Conservation (phyloP, 1,140 invertebrate species). For the Drosophila simulans region DNA sequence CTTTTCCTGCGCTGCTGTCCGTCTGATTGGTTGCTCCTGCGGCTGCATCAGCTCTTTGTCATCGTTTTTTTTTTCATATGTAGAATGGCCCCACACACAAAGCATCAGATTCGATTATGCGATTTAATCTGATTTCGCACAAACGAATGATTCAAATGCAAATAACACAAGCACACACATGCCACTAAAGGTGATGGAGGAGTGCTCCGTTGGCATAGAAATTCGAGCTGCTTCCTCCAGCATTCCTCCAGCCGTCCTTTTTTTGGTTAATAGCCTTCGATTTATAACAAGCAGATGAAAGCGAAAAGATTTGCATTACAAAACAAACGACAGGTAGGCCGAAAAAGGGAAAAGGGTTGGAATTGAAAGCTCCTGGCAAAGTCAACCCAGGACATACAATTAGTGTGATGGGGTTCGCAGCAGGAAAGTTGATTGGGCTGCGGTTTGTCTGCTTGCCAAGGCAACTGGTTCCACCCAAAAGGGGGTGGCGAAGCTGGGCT, state of each 20-base stretch:
- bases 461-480: conserved; percentile 14
- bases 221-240: conserved; percentile 39
- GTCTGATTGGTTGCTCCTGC: conserved; percentile 52
- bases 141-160: conserved; percentile 83
- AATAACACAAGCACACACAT: conserved; percentile 54
- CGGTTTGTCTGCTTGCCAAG: conserved; percentile 53
- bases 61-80: conserved; percentile 54
- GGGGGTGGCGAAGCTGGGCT: conserved; percentile 15
- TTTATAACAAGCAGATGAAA: conserved; percentile 82
- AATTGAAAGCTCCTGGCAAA: conserved; percentile 19
- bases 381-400: conserved; percentile 52
- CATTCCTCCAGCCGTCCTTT: background rate
- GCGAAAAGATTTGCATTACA: conserved; percentile 81
- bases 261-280: conserved; percentile 77
- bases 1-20: conserved; percentile 41
- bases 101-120: conserved; percentile 80
- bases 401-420: conserved; percentile 57
- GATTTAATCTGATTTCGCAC: conserved; percentile 83
- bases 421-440: conserved; percentile 58
- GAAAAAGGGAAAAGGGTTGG: conserved; percentile 12
- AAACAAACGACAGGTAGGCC: conserved; percentile 72
- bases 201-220: conserved; percentile 62
- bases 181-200: conserved; percentile 17
- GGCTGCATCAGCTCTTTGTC: conserved; percentile 76
- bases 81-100: conserved; percentile 32